These are phyloP conservation scores for Phyllostomus discolor DNA, from an alignment of 2,113 vertebrate genomes.

Conservation along the genomic window DNA sequence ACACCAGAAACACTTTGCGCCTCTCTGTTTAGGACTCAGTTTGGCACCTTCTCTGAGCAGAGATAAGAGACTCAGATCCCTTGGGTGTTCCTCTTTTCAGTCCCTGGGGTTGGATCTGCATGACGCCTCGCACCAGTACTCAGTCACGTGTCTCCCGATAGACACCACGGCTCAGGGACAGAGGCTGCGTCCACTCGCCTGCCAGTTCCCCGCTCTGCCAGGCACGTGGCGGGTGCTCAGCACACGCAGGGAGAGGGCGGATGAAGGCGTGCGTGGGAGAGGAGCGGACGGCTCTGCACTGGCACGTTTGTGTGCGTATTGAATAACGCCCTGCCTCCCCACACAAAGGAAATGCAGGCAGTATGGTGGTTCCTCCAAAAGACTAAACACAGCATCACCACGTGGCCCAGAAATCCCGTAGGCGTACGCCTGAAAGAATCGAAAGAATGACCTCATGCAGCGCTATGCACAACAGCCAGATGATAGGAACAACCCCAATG, in stretches of 20 bases:
- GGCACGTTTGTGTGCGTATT: neutral
- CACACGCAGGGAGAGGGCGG: neutral
- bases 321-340: neutral
- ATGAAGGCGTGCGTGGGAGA: too few species aligned
- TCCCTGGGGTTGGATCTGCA: neutral
- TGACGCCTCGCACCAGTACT: neutral
- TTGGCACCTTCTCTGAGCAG: neutral
- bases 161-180: neutral
- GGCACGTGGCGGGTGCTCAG: neutral
- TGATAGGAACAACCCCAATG: too few species aligned
- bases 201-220: neutral
- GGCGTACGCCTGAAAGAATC: neutral
- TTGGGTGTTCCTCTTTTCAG: neutral
- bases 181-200: neutral
- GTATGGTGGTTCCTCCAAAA: neutral
- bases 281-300: neutral
- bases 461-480: too few species aligned
- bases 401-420: neutral
- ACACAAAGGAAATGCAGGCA: neutral
- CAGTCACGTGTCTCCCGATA: neutral
- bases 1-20: neutral
- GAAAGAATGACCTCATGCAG: neutral
- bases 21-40: neutral
- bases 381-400: neutral
- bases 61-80: neutral